Conservation (phyloP, 1,140 invertebrate genomes). For the Cotesia chilonis region DNA sequence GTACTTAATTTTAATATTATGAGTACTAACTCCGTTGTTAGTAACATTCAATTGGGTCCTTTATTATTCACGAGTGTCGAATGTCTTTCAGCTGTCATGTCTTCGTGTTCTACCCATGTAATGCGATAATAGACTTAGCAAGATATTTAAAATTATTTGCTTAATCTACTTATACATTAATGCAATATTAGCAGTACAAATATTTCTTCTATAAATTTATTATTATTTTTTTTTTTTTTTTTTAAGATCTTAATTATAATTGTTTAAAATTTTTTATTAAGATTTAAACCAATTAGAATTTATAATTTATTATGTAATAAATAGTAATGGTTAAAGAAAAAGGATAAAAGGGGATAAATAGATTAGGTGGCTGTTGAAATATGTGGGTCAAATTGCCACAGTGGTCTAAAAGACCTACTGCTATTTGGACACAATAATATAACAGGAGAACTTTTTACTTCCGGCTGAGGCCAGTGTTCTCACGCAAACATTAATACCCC, state of each 20-base stretch:
- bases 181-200: no score
- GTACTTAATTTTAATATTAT: neutral
- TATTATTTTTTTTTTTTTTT: no score
- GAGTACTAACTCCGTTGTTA: neutral
- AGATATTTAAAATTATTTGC: no score
- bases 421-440: conserved; percentile 33
- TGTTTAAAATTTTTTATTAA: no score
- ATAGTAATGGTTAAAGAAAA: neutral
- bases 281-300: no score
- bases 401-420: conserved; percentile 5
- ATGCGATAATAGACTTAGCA: neutral
- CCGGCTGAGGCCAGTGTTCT: conserved; percentile 5
- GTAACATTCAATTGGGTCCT: neutral
- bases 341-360: neutral
- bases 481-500: conserved; percentile 29
- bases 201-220: no score
- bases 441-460: conserved; percentile 26
- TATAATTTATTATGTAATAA: no score
- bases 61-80: conserved; percentile 5
- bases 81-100: neutral
- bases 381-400: conserved; percentile 29
- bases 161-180: no score
- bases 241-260: no score
- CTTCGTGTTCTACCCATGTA: neutral
- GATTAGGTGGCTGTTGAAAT: conserved; percentile 24